A percentile compares a stretch with the other conserved stretches of the same genome.
These are phyloP conservation scores for Mylabris phalerata DNA, from an alignment of 1,140 invertebrate genomes.

Conservation along the genomic window DNA sequence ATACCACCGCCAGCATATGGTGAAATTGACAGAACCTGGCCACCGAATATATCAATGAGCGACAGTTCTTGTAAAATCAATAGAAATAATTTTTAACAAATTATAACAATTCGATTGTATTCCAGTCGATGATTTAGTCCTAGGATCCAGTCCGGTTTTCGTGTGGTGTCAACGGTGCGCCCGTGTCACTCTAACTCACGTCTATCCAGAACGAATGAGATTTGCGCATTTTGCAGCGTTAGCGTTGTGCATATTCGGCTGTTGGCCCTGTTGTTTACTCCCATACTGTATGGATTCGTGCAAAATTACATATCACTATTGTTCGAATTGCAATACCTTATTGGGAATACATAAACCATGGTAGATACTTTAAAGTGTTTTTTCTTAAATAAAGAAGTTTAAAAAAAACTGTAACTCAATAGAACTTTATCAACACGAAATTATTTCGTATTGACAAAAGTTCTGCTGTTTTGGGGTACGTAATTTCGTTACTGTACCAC, in stretches of 20 bases:
- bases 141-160: slow-evolving; percentile 37
- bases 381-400: no score
- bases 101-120: not conserved
- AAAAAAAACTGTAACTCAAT: no score
- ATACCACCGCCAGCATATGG: slow-evolving; percentile 34
- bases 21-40: slow-evolving; percentile 13
- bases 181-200: slow-evolving; percentile 32
- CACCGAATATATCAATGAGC: not conserved
- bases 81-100: no score
- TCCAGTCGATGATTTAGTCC: slow-evolving; percentile 28
- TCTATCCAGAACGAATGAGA: slow-evolving; percentile 29
- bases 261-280: slow-evolving; percentile 45
- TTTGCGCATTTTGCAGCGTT: slow-evolving; percentile 38
- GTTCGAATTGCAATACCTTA: slow-evolving; percentile 41
- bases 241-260: slow-evolving; percentile 35
- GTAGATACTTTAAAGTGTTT: slow-evolving; percentile 17
- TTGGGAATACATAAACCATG: slow-evolving; percentile 42
- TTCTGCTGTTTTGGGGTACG: no score
- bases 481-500: no score
- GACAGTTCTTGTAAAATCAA: not conserved
- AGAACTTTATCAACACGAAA: no score
- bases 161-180: slow-evolving; percentile 40
- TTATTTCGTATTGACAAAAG: no score
- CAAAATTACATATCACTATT: slow-evolving; percentile 43
- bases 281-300: slow-evolving; percentile 45